Evolutionary conservation across 64 coral and sea anemone genomes (phyloP), one percentile per base, ranked within the genome.

Genomic region (Catalaphyllia jardinei): DNA sequence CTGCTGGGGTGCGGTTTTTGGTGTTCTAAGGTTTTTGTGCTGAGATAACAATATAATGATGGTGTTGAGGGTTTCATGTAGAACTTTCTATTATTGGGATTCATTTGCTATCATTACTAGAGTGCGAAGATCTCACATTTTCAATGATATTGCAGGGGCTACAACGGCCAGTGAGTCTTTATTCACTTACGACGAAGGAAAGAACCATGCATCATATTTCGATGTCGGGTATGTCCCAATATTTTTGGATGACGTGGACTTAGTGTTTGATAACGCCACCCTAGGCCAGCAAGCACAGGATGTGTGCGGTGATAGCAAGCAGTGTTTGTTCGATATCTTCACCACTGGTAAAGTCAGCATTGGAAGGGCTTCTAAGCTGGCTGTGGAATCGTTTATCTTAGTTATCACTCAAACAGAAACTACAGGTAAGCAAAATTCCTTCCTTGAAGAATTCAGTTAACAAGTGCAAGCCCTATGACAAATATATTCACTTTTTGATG

Each of bases 261-360:
- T 83, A 15, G 22, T 83, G 10, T 95, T 95, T 63, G 71, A 24
- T 49, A 29, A 92, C 62, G 3, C 60, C 6, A 22, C 7, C 27
- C 72, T 92, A 1, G 86, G 88, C n/a, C 24, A 52, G 57, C 14
- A 86, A 33, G 89, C 94, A 59, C 42, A 31, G 38, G 60, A 49
- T 39, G 74, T 65, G 29, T 95, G 94, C 73, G 86, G 90, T 72
- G 84, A 31, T 39, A 95, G 77, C 84, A 38, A 76, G 17, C 86
- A 85, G 50, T 95, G 94, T 52, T 24, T 95, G 71, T 92, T 92
- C 24, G 94, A 95, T 61, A 79, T 92, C 35, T 9, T 29, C 29
- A 63, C 72, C 1, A 95, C 94, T 10, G 61, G 73, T n/a, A 92
- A 92, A 25, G 33, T 89, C 55, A 78, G n/a, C 46, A 92, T 95